Percentiles rank a stretch among this genome's conserved stretches.
phyloP scores from a whole-genome alignment of 2,888 invertebrate species.

The Antheraea yamamai region DNA sequence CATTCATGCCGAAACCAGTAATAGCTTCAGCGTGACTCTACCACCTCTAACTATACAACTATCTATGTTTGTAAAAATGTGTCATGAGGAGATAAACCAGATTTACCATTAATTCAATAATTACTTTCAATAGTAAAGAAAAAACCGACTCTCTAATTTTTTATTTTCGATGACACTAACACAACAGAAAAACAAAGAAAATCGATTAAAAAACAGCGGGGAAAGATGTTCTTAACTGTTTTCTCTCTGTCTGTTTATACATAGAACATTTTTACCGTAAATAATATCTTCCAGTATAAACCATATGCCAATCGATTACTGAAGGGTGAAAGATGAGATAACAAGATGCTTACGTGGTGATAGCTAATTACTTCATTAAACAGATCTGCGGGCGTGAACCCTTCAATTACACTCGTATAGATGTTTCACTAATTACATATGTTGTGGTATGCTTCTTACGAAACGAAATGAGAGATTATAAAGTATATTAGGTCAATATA shows the following conservation, averaged over 20 bases:
- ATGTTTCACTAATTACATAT: not conserved
- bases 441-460: not conserved
- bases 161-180: no score
- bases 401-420: not conserved
- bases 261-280: not conserved
- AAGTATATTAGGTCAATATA: no score
- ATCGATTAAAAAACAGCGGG: no score
- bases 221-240: not conserved
- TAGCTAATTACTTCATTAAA: constrained; percentile 4
- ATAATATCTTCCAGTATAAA: not conserved
- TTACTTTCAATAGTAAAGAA: no score
- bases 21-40: no score
- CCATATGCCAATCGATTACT: not conserved
- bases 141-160: no score
- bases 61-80: no score
- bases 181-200: no score
- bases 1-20: no score
- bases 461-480: not conserved
- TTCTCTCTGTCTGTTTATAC: not conserved
- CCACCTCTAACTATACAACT: no score
- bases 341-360: constrained; percentile 4
- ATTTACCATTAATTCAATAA: no score
- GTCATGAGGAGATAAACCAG: no score
- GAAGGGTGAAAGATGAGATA: not conserved
- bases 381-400: not conserved